Conservation (phyloP, 2,797 vertebrate genomes). For the Argya squamiceps region DNA sequence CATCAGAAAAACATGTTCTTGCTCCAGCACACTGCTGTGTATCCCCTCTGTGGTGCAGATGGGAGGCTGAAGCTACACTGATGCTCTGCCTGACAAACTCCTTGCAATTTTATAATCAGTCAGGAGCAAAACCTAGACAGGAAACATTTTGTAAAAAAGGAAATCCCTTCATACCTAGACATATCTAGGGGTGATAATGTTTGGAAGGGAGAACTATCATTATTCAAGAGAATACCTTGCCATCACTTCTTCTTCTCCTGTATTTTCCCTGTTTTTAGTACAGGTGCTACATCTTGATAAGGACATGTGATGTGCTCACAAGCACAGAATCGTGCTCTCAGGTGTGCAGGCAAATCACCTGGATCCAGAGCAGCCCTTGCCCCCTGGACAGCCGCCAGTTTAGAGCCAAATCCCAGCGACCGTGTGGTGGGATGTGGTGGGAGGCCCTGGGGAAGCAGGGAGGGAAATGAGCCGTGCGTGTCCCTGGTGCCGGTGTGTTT, state of each 20-base stretch:
- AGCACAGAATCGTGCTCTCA: not conserved
- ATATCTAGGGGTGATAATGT: not conserved
- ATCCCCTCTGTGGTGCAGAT: not conserved
- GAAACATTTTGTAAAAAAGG: not conserved
- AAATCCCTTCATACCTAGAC: too few relatives aligned
- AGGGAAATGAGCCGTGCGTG: not conserved
- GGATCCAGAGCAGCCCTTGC: accelerated
- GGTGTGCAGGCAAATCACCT: not conserved
- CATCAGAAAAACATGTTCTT: not conserved
- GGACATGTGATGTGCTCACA: accelerated
- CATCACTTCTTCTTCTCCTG: not conserved
- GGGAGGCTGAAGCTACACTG: not conserved
- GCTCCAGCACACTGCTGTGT: not conserved
- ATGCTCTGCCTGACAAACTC: not conserved
- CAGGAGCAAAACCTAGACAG: not conserved
- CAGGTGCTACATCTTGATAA: not conserved
- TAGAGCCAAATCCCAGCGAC: accelerated
- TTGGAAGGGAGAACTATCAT: not conserved
- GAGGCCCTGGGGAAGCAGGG: not conserved
- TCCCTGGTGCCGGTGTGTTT: accelerated
- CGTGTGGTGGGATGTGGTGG: accelerated
- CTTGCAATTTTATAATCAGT: not conserved
- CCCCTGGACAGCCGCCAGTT: accelerated
- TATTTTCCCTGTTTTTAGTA: not conserved
- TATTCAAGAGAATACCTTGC: not conserved